These are phyloP conservation scores for Coelopa frigida DNA, from an alignment of 1,140 invertebrate species.

Conservation along the genomic window DNA sequence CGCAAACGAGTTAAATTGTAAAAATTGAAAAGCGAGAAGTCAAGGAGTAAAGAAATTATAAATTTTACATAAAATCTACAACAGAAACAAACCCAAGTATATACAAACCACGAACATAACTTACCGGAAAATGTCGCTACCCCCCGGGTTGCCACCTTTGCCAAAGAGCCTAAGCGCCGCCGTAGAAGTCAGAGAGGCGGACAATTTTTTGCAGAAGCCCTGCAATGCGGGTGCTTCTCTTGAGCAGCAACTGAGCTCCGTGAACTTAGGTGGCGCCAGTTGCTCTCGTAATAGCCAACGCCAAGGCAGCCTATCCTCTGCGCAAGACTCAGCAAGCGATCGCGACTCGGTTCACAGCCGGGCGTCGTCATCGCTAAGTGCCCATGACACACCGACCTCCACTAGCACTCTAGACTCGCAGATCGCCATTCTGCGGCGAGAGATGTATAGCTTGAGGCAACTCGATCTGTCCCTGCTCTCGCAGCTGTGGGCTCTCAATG, in stretches of 20 bases:
- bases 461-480: constrained; percentile 76
- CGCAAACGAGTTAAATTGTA: not conserved
- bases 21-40: constrained; percentile 5
- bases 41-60: too few species aligned
- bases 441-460: constrained; percentile 81
- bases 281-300: constrained; percentile 23
- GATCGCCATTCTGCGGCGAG: constrained; percentile 68
- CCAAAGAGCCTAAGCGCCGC: constrained; percentile 77
- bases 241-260: constrained; percentile 17
- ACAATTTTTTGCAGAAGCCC: too few species aligned
- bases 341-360: constrained; percentile 38
- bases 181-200: too few species aligned
- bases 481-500: constrained; percentile 80
- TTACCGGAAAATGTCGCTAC: too few species aligned
- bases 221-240: constrained; percentile 35
- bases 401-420: constrained; percentile 70
- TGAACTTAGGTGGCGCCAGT: constrained; percentile 2
- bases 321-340: constrained; percentile 38
- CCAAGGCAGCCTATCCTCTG: constrained; percentile 31
- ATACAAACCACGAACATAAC: too few species aligned
- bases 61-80: not conserved
- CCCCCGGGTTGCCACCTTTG: constrained; percentile 67
- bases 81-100: not conserved
- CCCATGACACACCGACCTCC: constrained; percentile 30
- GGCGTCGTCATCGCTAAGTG: constrained; percentile 37